phyloP scores from a whole-genome alignment of 1,140 invertebrate genomes.

The Panonychus citri region DNA sequence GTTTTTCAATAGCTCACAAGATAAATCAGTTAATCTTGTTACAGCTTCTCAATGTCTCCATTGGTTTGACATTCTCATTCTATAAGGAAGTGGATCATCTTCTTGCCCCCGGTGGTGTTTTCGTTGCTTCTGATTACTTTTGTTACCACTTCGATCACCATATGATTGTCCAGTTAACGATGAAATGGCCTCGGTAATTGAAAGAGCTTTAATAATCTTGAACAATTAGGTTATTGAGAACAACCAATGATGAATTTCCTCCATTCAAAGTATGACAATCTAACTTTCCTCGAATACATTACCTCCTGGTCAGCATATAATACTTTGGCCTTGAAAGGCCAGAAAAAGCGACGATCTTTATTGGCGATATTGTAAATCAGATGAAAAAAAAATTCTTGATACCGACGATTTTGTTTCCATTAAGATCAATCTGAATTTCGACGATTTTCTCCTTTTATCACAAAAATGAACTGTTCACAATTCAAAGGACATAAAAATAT shows the following conservation, averaged over 20 bases:
- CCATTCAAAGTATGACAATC: neutral
- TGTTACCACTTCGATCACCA: neutral
- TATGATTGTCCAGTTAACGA: neutral
- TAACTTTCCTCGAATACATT: neutral
- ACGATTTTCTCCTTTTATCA: too few relatives aligned
- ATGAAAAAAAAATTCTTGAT: too few relatives aligned
- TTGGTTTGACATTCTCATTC: conserved; percentile 21
- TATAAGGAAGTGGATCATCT: too few relatives aligned
- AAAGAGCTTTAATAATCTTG: neutral
- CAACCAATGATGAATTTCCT: neutral
- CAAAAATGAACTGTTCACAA: too few relatives aligned
- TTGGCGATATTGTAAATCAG: too few relatives aligned
- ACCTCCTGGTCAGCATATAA: neutral
- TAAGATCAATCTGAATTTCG: too few relatives aligned
- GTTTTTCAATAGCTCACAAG: too few relatives aligned
- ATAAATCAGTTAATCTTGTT: conserved; percentile 19
- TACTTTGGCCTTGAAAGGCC: neutral
- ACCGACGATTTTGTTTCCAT: too few relatives aligned
- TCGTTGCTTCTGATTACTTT: conserved; percentile 18
- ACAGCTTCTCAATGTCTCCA: conserved; percentile 19
- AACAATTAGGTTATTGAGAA: neutral
- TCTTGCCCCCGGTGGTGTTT: conserved; percentile 18
- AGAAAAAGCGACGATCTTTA: too few relatives aligned
- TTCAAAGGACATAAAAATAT: too few relatives aligned
- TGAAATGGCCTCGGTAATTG: neutral